Evolutionary conservation across 2,888 invertebrate genomes (phyloP).

Genomic region (Epirrita christyi): DNA sequence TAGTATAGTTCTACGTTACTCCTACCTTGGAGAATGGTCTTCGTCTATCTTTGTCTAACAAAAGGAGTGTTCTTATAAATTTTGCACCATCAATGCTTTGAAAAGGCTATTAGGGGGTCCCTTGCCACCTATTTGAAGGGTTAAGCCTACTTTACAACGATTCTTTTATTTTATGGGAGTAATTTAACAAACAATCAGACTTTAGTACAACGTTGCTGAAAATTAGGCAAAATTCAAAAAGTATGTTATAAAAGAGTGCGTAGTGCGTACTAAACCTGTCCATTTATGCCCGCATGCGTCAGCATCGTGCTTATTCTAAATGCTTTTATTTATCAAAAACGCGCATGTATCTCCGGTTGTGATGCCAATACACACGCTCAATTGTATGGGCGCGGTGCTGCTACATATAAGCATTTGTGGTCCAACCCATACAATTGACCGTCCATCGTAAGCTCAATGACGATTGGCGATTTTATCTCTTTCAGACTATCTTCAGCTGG

Average conservation of each 20-base stretch:
- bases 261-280: no score
- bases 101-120: conserved; percentile 42
- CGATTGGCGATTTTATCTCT: no score
- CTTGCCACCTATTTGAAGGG: conserved; percentile 45
- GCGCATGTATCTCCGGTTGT: no score
- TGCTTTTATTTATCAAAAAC: no score
- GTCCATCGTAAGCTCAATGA: no score
- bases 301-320: no score
- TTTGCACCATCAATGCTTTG: conserved; percentile 35
- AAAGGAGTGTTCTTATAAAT: conserved; percentile 18
- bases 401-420: no score
- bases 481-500: no score
- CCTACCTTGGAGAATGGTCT: not conserved
- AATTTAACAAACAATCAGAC: conserved; percentile 14
- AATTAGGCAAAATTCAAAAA: not conserved
- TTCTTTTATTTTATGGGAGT: conserved; percentile 38
- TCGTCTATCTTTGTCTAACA: conserved; percentile 5
- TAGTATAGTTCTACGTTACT: not conserved
- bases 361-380: no score
- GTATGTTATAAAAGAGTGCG: not conserved
- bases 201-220: not conserved
- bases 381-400: no score
- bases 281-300: no score
- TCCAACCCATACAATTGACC: no score
- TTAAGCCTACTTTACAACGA: conserved; percentile 46